Evolutionary conservation across 2,888 invertebrate genomes (phyloP).

Genomic region (Callyntrura sp.): DNA sequence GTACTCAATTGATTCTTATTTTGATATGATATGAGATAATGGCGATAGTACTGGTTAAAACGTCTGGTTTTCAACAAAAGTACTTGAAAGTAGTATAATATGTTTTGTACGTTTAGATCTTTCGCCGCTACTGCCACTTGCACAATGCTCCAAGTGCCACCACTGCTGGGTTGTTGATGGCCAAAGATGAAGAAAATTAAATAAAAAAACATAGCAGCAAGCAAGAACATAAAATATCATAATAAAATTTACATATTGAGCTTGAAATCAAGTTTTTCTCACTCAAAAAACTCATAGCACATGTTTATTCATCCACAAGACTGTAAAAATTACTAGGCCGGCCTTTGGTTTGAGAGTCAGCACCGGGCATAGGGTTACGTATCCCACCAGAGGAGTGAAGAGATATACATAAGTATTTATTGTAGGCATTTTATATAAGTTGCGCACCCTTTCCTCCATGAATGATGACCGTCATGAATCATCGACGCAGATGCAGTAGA

Average conservation of each 20-base stretch:
- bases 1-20: conserved; percentile 51
- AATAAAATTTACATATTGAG: conserved; percentile 75
- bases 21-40: conserved; percentile 51
- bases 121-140: background rate
- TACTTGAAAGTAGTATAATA: background rate
- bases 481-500: conserved; percentile 24
- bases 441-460: conserved; percentile 28
- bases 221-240: conserved; percentile 71
- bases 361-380: background rate
- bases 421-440: background rate
- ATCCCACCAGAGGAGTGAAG: too few relatives aligned
- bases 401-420: background rate
- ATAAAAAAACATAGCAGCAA: conserved; percentile 43
- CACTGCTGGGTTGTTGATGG: conserved; percentile 39
- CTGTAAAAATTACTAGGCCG: background rate
- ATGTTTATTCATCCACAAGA: conserved; percentile 49
- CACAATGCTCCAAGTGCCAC: background rate
- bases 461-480: conserved; percentile 44
- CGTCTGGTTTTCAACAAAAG: conserved; percentile 31
- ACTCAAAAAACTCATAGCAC: conserved; percentile 66
- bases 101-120: conserved; percentile 4
- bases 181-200: conserved; percentile 43
- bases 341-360: background rate
- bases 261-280: conserved; percentile 75
- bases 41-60: conserved; percentile 27